Conservation (phyloP, 37 sponge, comb jelly and placozoan genomes). For the Tethya wilhelma region DNA sequence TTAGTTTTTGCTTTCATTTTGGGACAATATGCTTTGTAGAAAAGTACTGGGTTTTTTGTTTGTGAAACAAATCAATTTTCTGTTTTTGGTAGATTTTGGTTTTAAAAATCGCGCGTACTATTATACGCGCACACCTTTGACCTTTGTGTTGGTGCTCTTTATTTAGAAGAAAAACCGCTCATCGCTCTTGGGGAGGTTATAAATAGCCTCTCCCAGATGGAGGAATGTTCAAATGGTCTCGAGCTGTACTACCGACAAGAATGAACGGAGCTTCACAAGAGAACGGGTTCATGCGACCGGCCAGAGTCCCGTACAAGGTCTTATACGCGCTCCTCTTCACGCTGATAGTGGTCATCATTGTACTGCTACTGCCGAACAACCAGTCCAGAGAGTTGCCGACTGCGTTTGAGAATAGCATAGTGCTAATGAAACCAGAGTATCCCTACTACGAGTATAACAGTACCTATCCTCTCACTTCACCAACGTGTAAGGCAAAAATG, state of each 20-base stretch:
- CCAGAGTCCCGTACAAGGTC: conserved; percentile 50
- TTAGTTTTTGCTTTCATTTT: conserved; percentile 19
- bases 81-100: no score
- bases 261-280: conserved; percentile 25
- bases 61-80: background rate
- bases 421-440: background rate
- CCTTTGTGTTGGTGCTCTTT: no score
- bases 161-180: no score
- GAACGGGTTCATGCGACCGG: conserved; percentile 31
- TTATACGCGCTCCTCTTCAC: conserved; percentile 64
- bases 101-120: no score
- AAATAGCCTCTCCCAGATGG: no score
- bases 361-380: conserved; percentile 53
- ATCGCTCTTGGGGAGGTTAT: no score
- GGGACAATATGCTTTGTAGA: conserved; percentile 13
- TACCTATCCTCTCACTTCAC: conserved; percentile 71
- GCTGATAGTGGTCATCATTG: conserved; percentile 36
- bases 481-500: conserved; percentile 43
- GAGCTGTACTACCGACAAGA: conserved; percentile 7
- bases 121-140: no score
- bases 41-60: background rate
- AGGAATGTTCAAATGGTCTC: conserved; percentile 54
- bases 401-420: background rate
- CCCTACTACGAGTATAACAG: conserved; percentile 38
- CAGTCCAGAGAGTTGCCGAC: background rate